Percentiles rank a stretch among this genome's conserved stretches.
Conservation (phyloP, 2,888 invertebrate species). For the Philaethria dido region DNA sequence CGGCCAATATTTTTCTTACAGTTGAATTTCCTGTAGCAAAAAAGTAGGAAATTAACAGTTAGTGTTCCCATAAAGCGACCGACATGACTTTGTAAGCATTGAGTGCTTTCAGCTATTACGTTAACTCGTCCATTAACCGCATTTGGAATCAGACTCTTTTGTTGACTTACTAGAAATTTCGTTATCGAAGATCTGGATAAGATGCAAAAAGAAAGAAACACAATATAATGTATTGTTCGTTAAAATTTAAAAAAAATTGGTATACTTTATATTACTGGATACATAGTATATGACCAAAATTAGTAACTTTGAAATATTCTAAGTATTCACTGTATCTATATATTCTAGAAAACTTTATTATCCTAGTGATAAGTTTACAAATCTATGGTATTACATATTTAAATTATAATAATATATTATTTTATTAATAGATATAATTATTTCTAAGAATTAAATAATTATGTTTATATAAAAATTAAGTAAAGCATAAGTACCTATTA, state of each 20-base stretch:
- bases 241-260: neutral
- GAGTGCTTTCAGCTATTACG: slow-evolving; percentile 82
- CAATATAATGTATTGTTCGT: slow-evolving; percentile 11
- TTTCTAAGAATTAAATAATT: no score
- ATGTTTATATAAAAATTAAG: no score
- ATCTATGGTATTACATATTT: no score
- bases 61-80: slow-evolving; percentile 75
- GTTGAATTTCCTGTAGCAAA: slow-evolving; percentile 73
- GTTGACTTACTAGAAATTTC: slow-evolving; percentile 66
- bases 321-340: no score
- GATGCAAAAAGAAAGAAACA: slow-evolving; percentile 27
- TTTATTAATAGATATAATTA: no score
- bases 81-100: slow-evolving; percentile 80
- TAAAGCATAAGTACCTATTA: no score
- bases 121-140: slow-evolving; percentile 78
- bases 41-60: slow-evolving; percentile 80
- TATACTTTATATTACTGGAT: no score
- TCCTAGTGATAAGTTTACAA: no score
- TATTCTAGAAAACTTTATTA: no score
- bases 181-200: slow-evolving; percentile 49
- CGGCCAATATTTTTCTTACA: slow-evolving; percentile 70
- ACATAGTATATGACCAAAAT: no score
- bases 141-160: slow-evolving; percentile 66
- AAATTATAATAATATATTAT: no score
- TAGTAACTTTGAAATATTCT: no score